Evolutionary conservation across 2,113 vertebrate species (phyloP).

Genomic region (Bos indicus): DNA sequence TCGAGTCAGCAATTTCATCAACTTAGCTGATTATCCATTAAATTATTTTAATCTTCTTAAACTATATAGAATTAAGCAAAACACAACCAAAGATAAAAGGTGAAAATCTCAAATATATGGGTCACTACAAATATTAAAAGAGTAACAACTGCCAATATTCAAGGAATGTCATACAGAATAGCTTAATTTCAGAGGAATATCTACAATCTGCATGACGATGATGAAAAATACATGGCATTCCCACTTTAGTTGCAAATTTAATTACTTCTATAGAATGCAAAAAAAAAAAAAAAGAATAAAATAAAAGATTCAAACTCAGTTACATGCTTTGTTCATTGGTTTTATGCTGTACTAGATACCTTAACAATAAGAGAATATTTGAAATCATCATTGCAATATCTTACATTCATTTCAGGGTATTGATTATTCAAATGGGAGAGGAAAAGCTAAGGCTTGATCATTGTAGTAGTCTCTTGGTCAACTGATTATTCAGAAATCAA

Average conservation of each 20-base stretch:
- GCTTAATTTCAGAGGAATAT: neutral
- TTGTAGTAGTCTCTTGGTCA: neutral
- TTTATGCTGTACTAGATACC: neutral
- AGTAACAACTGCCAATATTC: neutral
- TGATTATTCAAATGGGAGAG: neutral
- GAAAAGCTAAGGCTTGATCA: neutral
- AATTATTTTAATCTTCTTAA: neutral
- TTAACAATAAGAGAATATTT: conserved; percentile 47
- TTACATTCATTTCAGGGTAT: conserved; percentile 44
- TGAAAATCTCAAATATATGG: neutral
- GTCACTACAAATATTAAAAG: neutral
- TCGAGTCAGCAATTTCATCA: neutral
- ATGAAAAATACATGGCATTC: neutral
- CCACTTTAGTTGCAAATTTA: neutral
- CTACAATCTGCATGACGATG: neutral
- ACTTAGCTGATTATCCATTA: neutral
- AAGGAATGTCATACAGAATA: neutral
- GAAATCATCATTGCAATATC: conserved; percentile 54
- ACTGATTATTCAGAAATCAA: conserved; percentile 64
- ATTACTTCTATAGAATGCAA: neutral
- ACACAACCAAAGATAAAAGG: neutral
- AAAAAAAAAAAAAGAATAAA: neutral
- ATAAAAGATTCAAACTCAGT: neutral
- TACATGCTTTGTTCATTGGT: conserved; percentile 31
- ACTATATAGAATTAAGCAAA: neutral